Conservation (phyloP, 1,140 invertebrate species). For the Telenomus remus region DNA sequence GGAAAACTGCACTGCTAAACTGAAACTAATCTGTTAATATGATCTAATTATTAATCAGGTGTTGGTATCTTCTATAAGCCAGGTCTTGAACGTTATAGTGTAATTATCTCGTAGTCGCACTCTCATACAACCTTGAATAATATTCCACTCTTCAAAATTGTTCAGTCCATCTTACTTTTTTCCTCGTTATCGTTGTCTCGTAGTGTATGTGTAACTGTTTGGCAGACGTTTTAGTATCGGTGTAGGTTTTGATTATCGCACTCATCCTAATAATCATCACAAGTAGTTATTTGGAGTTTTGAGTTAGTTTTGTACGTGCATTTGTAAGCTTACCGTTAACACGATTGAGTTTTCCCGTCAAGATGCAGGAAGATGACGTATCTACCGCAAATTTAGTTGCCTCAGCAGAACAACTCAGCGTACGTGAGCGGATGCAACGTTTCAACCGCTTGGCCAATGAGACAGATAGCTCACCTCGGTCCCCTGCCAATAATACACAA, state of each 20-base stretch:
- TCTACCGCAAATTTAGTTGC: constrained; percentile 60
- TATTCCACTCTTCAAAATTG: not conserved
- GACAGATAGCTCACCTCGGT: constrained; percentile 67
- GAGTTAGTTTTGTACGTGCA: constrained; percentile 25
- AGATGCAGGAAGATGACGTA: constrained; percentile 71
- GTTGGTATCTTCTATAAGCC: no score
- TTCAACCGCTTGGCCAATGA: constrained; percentile 91
- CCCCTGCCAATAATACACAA: constrained; percentile 72
- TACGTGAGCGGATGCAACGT: constrained; percentile 93
- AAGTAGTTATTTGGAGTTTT: constrained; percentile 25
- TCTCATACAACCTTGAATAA: no score
- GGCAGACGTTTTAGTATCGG: constrained; percentile 14
- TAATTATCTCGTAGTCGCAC: no score
- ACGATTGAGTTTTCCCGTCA: constrained; percentile 54
- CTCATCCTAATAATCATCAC: constrained; percentile 27
- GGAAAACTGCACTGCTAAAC: no score
- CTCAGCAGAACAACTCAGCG: constrained; percentile 81
- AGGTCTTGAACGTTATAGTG: no score
- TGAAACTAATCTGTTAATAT: no score
- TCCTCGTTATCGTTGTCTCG: constrained; percentile 1
- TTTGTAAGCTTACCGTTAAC: constrained; percentile 32
- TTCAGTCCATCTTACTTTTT: constrained; percentile 25
- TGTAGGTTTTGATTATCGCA: constrained; percentile 48
- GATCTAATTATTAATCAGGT: no score
- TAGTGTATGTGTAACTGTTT: constrained; percentile 4